Base-by-base conservation (phyloP, 2,888 invertebrate species). In the Oasisia sp. region DNA sequence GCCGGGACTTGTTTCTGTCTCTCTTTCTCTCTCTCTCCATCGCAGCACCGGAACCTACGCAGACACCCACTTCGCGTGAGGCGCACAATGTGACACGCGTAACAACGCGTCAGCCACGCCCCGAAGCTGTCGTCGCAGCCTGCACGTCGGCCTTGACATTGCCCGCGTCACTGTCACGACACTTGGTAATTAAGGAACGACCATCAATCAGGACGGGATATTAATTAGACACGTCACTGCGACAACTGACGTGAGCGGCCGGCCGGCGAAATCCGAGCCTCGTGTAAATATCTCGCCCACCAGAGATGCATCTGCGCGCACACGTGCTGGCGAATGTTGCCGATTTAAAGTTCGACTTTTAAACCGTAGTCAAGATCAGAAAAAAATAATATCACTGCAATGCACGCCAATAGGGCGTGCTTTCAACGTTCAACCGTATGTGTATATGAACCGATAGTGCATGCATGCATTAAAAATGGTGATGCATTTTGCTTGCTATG, bases 181-280 rank as follows among this genome's bases (percentile, higher is more conserved):
- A 74, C 74, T 74, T 74, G 74, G 74, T 74, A 74, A 74, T 74
- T 74, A 74, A 74, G 74, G 74, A 74, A n/a, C 74, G 74, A 74
- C 74, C 74, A 74, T 74, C 74, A 74, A 74, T 74, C 74, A 74
- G 7, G 74, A 74, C 27, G 74, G n/a, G 74, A 74, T n/a, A 74
- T 74, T 74, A 74, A 74, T 74, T 74, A 74, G 74, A 74, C 74
- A 74, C 74, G 74, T 74, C 74, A 74, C 74, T 74, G n/a, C 27
- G 74, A 74, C 19, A 19, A 74, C 74, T 74, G 74, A 74, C 74
- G 27, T 27, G 74, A 74, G 74, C 74, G 74, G 27, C 27, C 74
- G 27, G 19, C 74, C 74, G 74, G 74, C 19, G 74, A 74, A 74
- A 74, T 74, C 74, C 27, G 74, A 74, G 74, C 74, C 74, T n/a